phyloP scores from a whole-genome alignment of 2,797 vertebrate genomes.

The Miichthys miiuy region DNA sequence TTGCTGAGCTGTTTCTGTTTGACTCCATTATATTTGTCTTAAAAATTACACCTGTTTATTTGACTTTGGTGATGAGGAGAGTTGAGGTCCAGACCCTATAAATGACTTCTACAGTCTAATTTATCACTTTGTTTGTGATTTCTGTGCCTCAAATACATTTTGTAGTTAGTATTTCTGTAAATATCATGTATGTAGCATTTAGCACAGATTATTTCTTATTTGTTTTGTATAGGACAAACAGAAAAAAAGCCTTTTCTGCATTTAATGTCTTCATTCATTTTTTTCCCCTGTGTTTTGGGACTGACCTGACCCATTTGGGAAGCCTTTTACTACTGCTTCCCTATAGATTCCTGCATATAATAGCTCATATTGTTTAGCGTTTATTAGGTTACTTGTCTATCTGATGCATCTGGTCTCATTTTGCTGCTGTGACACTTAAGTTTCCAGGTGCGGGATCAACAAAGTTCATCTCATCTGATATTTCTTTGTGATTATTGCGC shows the following conservation, averaged over 20 bases:
- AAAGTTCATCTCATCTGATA: not conserved
- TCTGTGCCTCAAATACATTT: not conserved
- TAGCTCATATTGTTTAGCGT: not conserved
- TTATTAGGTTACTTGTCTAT: not conserved
- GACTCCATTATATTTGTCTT: constrained; percentile 10
- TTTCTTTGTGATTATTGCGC: not conserved
- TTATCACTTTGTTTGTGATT: not conserved
- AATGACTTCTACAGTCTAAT: not conserved
- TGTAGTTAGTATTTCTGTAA: not conserved
- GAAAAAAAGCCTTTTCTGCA: no score
- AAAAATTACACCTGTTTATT: not conserved
- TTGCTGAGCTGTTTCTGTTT: constrained; percentile 54
- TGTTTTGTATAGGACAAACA: no score
- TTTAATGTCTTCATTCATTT: no score
- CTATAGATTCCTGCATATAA: not conserved
- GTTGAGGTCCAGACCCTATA: not conserved
- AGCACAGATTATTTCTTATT: not conserved
- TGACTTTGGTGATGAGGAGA: not conserved
- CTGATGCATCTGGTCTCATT: not conserved
- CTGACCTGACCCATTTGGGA: not conserved
- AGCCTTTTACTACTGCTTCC: not conserved
- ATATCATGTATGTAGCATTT: not conserved
- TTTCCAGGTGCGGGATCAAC: not conserved
- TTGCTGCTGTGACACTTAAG: not conserved
- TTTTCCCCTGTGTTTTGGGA: not conserved